phyloP scores from a whole-genome alignment of 2,888 invertebrate species.

The Notocelia uddmanniana region DNA sequence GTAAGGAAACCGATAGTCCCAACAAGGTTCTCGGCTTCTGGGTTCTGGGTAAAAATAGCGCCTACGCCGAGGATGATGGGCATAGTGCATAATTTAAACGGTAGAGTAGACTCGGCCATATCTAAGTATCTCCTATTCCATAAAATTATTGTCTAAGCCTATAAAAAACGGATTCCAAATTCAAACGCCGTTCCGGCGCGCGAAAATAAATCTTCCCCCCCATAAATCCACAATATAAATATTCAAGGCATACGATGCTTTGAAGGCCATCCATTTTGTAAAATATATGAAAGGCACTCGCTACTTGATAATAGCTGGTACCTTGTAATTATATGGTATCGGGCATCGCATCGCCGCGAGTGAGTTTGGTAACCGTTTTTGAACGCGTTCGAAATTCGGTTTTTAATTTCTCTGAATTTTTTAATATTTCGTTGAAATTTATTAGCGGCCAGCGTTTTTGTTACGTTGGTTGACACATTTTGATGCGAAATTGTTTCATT shows the following conservation, averaged over 20 bases:
- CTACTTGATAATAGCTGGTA: constrained; percentile 84
- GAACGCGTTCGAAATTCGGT: constrained; percentile 49
- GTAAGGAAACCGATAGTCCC: too few relatives aligned
- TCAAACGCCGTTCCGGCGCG: constrained; percentile 29
- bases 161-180: constrained; percentile 12
- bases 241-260: constrained; percentile 71
- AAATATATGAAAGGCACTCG: constrained; percentile 82
- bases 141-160: too few relatives aligned
- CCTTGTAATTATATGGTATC: constrained; percentile 77
- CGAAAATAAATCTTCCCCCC: constrained; percentile 49
- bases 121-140: too few relatives aligned
- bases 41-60: too few relatives aligned
- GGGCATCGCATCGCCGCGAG: constrained; percentile 44
- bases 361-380: constrained; percentile 48
- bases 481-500: not conserved
- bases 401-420: constrained; percentile 45
- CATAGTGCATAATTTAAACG: too few relatives aligned
- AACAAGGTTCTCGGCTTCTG: too few relatives aligned
- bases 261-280: constrained; percentile 80
- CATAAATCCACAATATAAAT: constrained; percentile 84
- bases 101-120: too few relatives aligned
- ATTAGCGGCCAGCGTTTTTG: constrained; percentile 15
- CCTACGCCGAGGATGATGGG: too few relatives aligned
- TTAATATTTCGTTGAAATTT: constrained; percentile 23
- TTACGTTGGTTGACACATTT: constrained; percentile 19